Evolutionary conservation across 2,797 vertebrate genomes (phyloP), one percentile per base, ranked within the genome.

Genomic region (Muscicapa striata): DNA sequence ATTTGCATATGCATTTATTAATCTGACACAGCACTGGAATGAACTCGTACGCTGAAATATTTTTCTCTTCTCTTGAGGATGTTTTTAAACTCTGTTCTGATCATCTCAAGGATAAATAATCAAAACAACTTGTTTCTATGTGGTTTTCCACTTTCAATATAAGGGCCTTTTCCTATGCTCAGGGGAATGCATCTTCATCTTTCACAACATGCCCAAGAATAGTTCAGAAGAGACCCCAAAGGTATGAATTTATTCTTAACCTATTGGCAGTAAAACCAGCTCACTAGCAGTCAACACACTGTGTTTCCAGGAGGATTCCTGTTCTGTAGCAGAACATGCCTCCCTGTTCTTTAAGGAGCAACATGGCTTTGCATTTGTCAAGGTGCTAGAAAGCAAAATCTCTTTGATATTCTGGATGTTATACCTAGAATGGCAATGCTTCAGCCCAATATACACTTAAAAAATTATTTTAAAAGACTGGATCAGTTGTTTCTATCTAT

Each of bases 361-460:
- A n/a, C 12, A 26, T 0, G 2, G 20, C 30, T 79, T 84, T 67
- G 22, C 12, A 36, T n/a, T 0, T 0, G 8, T 59, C 6, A 46
- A 0, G 1, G 6, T 48, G 30, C 46, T 66, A 55, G 58, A 67
- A 76, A 82, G 36, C 3, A 84, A 64, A 73, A 36, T 52, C 24
- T 49, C 15, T 77, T 93, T 52, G 3, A 17, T 51, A 16, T 89
- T 90, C n/a, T 74, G 5, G 32, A 30, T 66, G 16, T 41, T 45
- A 67, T 26, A 41, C 4, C 11, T 63, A 40, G 7, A 76, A 26
- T 38, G 48, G n/a, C 19, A 80, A 54, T 6, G 4, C n/a, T 83
- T 89, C 29, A 61, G 12, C 13, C 67, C 32, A 70, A 11, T 32
- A 27, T 32, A 10, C 3, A 14, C 10, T 27, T 10, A 41, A 55